Conservation (phyloP, 1,140 invertebrate genomes). For the Diuraphis noxia region DNA sequence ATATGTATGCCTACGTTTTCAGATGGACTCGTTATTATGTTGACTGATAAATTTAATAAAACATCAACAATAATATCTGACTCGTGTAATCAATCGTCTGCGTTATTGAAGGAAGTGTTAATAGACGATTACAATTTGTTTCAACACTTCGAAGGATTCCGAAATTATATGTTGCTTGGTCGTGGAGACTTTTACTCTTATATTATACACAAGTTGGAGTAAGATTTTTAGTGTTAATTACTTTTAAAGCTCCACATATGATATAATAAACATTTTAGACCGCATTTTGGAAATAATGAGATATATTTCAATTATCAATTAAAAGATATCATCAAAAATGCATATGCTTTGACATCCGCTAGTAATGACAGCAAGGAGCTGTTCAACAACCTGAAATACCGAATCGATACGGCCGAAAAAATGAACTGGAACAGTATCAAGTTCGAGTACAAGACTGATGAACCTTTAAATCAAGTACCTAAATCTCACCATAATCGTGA, state of each 20-base stretch:
- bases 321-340: neutral
- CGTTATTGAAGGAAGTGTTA: neutral
- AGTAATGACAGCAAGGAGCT: neutral
- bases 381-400: neutral
- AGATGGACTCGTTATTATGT: neutral
- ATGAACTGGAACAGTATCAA: slow-evolving; percentile 15
- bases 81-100: neutral
- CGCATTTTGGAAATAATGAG: neutral
- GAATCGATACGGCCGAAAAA: neutral
- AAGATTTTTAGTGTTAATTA: neutral
- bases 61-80: neutral
- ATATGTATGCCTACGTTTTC: neutral
- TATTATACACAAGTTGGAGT: neutral
- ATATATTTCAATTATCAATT: slow-evolving; percentile 15
- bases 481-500: neutral
- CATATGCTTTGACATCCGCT: neutral
- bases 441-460: slow-evolving; percentile 24
- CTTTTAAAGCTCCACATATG: neutral
- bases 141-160: neutral
- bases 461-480: slow-evolving; percentile 25
- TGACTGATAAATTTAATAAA: neutral
- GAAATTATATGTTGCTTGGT: slow-evolving; percentile 29
- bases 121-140: neutral
- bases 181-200: slow-evolving; percentile 11
- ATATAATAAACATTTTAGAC: neutral